Percentiles rank a stretch among this genome's conserved stretches.
These are phyloP conservation scores for Folsomia manolachei DNA, from an alignment of 2,888 invertebrate species.

Conservation along the genomic window DNA sequence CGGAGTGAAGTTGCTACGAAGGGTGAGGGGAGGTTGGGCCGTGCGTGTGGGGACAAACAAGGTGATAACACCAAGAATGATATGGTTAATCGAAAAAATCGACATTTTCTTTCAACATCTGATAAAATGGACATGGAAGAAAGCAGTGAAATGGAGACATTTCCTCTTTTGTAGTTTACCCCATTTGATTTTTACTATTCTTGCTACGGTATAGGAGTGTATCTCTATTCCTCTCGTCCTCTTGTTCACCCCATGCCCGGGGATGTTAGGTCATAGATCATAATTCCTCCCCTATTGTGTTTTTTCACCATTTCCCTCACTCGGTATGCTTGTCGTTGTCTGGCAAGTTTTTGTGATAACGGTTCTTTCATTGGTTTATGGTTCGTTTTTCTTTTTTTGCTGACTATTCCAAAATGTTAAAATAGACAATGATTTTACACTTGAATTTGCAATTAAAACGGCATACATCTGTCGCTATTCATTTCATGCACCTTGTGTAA, in stretches of 20 bases:
- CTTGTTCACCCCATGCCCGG: neutral
- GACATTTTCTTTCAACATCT: neutral
- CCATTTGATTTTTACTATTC: neutral
- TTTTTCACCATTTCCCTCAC: too few relatives aligned
- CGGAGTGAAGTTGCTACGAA: neutral
- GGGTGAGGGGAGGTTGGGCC: neutral
- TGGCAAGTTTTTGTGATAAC: too few relatives aligned
- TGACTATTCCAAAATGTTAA: too few relatives aligned
- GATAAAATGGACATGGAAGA: neutral
- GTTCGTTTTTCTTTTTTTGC: too few relatives aligned
- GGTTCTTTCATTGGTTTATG: too few relatives aligned
- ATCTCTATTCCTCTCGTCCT: too few relatives aligned
- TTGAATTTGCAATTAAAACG: neutral
- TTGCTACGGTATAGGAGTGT: too few relatives aligned
- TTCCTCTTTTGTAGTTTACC: neutral
- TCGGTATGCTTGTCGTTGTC: neutral
- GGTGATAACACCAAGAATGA: slow-evolving; percentile 2
- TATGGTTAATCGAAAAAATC: slow-evolving; percentile 1
- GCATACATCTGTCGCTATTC: too few relatives aligned
- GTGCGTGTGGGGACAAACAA: slow-evolving; percentile 2
- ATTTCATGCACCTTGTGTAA: neutral
- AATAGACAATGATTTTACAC: too few relatives aligned
- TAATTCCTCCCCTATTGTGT: slow-evolving; percentile 1
- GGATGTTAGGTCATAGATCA: slow-evolving; percentile 5
- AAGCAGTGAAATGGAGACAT: slow-evolving; percentile 1